These are phyloP conservation scores for Notamacropus eugenii DNA, from an alignment of 2,797 vertebrate species.

Conservation along the genomic window DNA sequence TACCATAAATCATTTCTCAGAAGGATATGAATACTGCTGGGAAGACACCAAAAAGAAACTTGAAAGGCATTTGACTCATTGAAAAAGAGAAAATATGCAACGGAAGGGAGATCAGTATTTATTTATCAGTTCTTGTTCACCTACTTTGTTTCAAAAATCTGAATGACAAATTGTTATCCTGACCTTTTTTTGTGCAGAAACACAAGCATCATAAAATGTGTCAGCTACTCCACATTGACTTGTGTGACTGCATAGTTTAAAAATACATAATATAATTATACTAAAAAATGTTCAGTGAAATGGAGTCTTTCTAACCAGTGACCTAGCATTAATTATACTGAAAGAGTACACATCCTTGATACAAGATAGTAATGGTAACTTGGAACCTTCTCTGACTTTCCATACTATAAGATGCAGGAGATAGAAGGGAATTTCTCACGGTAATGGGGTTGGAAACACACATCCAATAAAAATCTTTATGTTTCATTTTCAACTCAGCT, in stretches of 20 bases:
- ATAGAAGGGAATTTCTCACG: background rate
- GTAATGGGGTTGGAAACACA: background rate
- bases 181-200: background rate
- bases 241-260: background rate
- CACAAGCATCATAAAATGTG: background rate
- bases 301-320: background rate
- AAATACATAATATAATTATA: background rate
- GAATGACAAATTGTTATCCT: background rate
- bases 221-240: background rate
- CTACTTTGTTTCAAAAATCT: slow-evolving; percentile 20
- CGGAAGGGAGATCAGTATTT: background rate
- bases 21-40: slow-evolving; percentile 10
- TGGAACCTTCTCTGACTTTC: background rate
- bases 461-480: background rate
- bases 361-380: background rate
- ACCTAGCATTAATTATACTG: slow-evolving; percentile 11
- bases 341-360: background rate
- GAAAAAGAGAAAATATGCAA: background rate
- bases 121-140: background rate
- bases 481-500: slow-evolving; percentile 3
- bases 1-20: slow-evolving; percentile 7
- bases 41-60: background rate
- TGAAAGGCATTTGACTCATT: background rate
- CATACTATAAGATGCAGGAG: background rate
- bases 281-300: background rate